These are phyloP conservation scores for Fissipunctia ypsillon DNA, from an alignment of 2,888 invertebrate species.

Conservation along the genomic window DNA sequence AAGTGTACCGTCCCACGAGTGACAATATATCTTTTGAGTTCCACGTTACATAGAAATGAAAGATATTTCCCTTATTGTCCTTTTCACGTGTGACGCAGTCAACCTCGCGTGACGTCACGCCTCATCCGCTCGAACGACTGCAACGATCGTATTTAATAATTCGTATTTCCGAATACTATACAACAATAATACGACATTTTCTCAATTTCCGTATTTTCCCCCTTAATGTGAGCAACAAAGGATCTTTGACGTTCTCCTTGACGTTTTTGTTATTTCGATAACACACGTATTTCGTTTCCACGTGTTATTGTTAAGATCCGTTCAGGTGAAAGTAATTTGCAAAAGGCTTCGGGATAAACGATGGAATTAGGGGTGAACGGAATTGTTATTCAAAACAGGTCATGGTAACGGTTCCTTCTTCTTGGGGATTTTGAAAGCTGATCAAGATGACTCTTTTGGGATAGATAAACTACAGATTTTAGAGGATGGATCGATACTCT, in stretches of 20 bases:
- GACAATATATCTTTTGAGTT: conserved; percentile 38
- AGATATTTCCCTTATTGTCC: conserved; percentile 28
- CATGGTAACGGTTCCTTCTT: not conserved
- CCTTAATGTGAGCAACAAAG: conserved; percentile 53
- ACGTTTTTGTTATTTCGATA: conserved; percentile 61
- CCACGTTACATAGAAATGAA: conserved; percentile 15
- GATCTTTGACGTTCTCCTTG: conserved; percentile 50
- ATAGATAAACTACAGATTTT: not conserved
- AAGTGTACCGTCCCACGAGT: conserved; percentile 31
- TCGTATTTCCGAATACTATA: conserved; percentile 38
- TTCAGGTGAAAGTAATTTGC: conserved; percentile 57
- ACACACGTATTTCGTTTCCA: conserved; percentile 48
- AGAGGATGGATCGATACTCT: not conserved
- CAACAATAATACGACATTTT: conserved; percentile 43
- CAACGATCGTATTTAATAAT: conserved; percentile 55
- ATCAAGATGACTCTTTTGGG: not conserved
- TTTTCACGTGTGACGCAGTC: conserved; percentile 12
- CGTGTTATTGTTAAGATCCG: conserved; percentile 51
- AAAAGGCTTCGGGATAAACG: conserved; percentile 43
- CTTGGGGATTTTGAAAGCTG: not conserved
- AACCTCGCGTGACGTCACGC: conserved; percentile 8
- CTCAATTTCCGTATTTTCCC: conserved; percentile 16
- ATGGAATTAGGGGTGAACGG: conserved; percentile 2
- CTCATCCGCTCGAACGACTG: conserved; percentile 24
- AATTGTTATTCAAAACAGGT: conserved; percentile 3